phyloP scores from a whole-genome alignment of 2,113 vertebrate genomes.

The Macquaria australasica region DNA sequence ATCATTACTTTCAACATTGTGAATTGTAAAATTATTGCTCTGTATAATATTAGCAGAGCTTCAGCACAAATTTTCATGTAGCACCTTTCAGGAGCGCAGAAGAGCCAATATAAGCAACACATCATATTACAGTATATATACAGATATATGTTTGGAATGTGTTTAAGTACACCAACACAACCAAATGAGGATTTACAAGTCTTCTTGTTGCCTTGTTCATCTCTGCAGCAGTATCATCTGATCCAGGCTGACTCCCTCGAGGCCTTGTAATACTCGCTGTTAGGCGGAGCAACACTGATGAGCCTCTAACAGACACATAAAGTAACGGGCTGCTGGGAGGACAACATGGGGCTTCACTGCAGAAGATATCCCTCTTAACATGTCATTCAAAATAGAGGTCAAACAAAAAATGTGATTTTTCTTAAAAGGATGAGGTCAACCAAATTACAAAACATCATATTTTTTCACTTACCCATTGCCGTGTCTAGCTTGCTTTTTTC shows the following conservation, averaged over 20 bases:
- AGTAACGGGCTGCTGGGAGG: background rate
- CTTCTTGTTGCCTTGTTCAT: background rate
- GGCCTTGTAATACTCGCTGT: slow-evolving; percentile 21
- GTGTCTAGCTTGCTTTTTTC: background rate
- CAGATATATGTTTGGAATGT: background rate
- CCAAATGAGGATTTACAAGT: background rate
- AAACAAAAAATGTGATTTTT: background rate
- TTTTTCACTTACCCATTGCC: background rate
- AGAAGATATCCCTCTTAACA: background rate
- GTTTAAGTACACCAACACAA: background rate
- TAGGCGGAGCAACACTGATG: slow-evolving; percentile 28
- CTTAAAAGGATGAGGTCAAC: background rate
- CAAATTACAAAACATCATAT: background rate
- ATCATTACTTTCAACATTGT: background rate
- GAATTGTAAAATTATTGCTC: background rate
- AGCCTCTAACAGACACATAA: slow-evolving; percentile 8
- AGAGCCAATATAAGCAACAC: background rate
- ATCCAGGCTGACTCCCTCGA: slow-evolving; percentile 7
- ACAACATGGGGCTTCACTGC: background rate
- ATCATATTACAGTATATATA: background rate
- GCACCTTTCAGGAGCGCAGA: background rate
- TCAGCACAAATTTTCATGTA: background rate
- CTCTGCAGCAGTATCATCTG: slow-evolving; percentile 2
- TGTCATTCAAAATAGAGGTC: background rate
- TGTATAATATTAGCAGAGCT: background rate